Base-by-base conservation (phyloP, 2,888 invertebrate species). In the Lamellibrachia satsuma region DNA sequence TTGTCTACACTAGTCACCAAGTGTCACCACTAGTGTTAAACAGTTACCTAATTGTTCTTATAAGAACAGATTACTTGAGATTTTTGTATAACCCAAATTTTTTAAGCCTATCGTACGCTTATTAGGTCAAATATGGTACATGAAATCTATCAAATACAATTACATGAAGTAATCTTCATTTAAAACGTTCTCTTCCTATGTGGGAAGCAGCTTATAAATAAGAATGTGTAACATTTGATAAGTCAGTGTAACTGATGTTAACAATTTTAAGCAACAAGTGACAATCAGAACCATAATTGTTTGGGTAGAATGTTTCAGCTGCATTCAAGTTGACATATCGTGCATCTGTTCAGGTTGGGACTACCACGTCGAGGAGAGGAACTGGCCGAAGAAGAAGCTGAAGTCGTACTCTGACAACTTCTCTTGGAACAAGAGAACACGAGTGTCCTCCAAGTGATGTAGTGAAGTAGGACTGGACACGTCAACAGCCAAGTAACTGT, bases 401-500 rank as follows among this genome's bases (percentile, higher is more conserved):
- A 99, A 99, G 96, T 98, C 98, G 93, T 99, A 99, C 96, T 99
- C 98, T 15, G 97, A 98, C 52, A 99, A 99, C 96, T 99, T 99
- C 97, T 97, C 99, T 1, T 99, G 99, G 99, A 98, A 99, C 96
- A 98, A 98, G 96, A 98, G 98, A 95, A 99, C 99, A n/a, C 97
- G 99, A 95, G 98, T 98, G 90, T 98, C 98, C 3, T 99, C 99
- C 1, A 99, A 99, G 97, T 99, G 97, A 97, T 22, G 15, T 52
- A 7, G n/a, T 15, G 2, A 92, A 9, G 22, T 75, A n/a, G 75
- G 57, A 52, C 39, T 15, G 51, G 22, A 39, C 52, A 4, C 7
- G 4, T 6, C 91, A 4, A 39, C 39, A 91, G 52, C 52, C 91
- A 51, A 91, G 75, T 75, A 75, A 75, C 75, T 75, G 75, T 22